Percentiles rank a stretch among this genome's conserved stretches.
Conservation (phyloP, 2,797 vertebrate species). For the Furcifer pardalis region DNA sequence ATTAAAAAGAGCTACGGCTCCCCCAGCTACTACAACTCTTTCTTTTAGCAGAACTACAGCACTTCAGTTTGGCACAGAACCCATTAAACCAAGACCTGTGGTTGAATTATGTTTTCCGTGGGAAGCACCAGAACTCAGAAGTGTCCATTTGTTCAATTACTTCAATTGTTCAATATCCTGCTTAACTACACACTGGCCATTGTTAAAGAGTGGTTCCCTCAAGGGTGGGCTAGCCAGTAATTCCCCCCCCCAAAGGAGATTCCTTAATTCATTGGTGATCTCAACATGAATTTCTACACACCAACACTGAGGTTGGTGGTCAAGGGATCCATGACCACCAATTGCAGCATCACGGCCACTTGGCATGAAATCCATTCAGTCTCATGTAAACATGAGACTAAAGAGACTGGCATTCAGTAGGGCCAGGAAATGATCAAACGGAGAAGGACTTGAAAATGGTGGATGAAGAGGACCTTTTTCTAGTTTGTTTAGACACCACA, state of each 20-base stretch:
- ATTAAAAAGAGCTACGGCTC: neutral
- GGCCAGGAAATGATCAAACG: neutral
- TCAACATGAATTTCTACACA: neutral
- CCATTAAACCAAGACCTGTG: neutral
- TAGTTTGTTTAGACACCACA: neutral
- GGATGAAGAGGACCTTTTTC: neutral
- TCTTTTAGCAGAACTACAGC: rapidly evolving
- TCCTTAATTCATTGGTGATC: neutral
- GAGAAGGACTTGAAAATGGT: neutral
- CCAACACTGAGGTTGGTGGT: neutral
- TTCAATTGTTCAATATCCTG: constrained; percentile 35
- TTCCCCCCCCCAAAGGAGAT: too few relatives aligned
- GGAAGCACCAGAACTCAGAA: constrained; percentile 41
- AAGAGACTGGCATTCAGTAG: neutral
- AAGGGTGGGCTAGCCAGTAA: neutral
- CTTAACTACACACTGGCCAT: neutral
- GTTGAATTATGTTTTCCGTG: constrained; percentile 27
- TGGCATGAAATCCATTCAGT: neutral
- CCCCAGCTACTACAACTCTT: neutral
- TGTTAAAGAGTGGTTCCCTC: neutral
- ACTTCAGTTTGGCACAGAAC: neutral
- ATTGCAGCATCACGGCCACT: neutral
- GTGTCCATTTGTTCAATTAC: constrained; percentile 45
- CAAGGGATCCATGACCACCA: neutral
- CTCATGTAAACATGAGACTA: neutral